Evolutionary conservation across 2,888 invertebrate genomes (phyloP).

Genomic region (Drosophila suboccidentalis): DNA sequence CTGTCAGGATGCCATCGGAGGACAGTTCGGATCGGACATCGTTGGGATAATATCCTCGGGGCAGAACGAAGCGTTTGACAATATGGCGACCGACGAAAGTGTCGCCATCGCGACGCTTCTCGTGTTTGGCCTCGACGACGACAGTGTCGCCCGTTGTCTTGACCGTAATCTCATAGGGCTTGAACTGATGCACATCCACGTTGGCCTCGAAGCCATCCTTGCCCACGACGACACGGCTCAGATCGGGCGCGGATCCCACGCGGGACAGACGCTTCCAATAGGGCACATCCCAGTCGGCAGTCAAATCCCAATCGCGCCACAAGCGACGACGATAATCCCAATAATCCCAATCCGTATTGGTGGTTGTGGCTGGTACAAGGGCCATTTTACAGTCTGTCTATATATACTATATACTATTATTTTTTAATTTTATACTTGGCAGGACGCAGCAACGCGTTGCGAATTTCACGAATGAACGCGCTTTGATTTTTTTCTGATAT

Average conservation of each 20-base stretch:
- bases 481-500: conserved; percentile 7
- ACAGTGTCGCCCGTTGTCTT: conserved; percentile 89
- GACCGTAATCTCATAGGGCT: conserved; percentile 89
- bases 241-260: conserved; percentile 84
- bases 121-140: conserved; percentile 90
- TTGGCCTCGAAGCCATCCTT: conserved; percentile 89
- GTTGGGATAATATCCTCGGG: conserved; percentile 89
- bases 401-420: no score
- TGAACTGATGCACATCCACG: conserved; percentile 89
- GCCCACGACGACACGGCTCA: conserved; percentile 86
- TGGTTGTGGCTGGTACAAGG: conserved; percentile 79
- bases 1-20: conserved; percentile 91
- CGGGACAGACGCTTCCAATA: conserved; percentile 84
- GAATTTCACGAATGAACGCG: conserved; percentile 48
- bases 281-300: conserved; percentile 83
- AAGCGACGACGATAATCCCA: conserved; percentile 84
- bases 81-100: conserved; percentile 93
- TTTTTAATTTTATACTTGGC: conserved; percentile 4
- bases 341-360: conserved; percentile 82
- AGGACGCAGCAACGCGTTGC: conserved; percentile 72
- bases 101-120: conserved; percentile 90
- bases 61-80: conserved; percentile 89
- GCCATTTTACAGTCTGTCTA: conserved; percentile 70
- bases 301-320: conserved; percentile 84
- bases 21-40: conserved; percentile 88